phyloP scores from a whole-genome alignment of 2,888 invertebrate genomes.

The Unio pictorum region DNA sequence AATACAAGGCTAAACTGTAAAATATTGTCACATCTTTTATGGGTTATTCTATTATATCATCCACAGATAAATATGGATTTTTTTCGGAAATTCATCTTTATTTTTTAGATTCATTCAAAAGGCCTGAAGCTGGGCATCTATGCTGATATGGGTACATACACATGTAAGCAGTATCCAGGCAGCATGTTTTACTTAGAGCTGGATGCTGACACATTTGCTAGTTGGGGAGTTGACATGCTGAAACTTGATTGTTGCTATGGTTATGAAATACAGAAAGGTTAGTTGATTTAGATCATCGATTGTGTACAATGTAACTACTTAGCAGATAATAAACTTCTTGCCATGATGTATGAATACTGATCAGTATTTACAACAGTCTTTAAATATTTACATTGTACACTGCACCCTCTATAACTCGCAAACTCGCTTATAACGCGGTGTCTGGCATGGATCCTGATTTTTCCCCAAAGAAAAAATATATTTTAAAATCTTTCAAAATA shows the following conservation, averaged over 20 bases:
- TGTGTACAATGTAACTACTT: not conserved
- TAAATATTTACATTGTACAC: no score
- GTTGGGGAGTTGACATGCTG: conserved; percentile 95
- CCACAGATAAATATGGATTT: not conserved
- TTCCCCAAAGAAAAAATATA: no score
- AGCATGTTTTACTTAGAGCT: conserved; percentile 87
- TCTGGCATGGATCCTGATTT: no score
- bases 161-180: conserved; percentile 98
- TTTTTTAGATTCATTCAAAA: conserved; percentile 48
- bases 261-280: conserved; percentile 76
- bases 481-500: no score
- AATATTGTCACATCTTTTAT: not conserved
- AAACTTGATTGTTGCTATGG: conserved; percentile 98
- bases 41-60: not conserved
- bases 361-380: no score
- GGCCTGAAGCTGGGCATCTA: conserved; percentile 98
- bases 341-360: no score
- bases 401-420: no score
- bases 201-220: conserved; percentile 93
- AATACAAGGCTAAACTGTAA: not conserved
- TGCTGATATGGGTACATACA: conserved; percentile 96
- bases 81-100: not conserved
- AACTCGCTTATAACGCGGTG: no score
- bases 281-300: conserved; percentile 2
- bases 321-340: not conserved